Base-by-base conservation (phyloP, 2,797 vertebrate species). In the Cryptoblepharus egeriae region DNA sequence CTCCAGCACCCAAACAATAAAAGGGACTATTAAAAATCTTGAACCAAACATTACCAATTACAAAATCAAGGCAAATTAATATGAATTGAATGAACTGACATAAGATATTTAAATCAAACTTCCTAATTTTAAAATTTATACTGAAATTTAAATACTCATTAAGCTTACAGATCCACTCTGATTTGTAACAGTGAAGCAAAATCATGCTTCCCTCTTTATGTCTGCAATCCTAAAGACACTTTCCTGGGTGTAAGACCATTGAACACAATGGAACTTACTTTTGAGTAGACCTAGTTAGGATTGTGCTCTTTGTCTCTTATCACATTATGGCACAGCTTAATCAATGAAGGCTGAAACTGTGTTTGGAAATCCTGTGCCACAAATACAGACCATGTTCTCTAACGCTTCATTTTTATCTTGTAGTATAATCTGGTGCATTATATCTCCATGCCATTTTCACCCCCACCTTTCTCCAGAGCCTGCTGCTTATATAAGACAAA, bases 401-500 rank as follows among this genome's bases (percentile, higher is more conserved):
- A 37, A 1, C 67, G 13, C 12, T 85, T 82, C 75, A 0, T 0
- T 83, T 84, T 77, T 61, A 13, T 52, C 83, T 85, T 45, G 18
- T 5, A 84, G 75, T 77, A 10, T 26, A 80, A 13, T 1, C 9
- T 61, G 13, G 1, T 81, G 49, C 2, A 42, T 28, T 80, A 85
- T n/a, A 2, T 20, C 10, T 30, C 3, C 24, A 12, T 58, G 22
- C 1, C 69, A 28, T 63, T 74, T 63, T 1, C 6, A 52, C 72
- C 75, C 16, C 75, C 30, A 10, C 49, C 15, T 15, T 3, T 15
- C 49, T 52, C 15, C 18, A 52, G 13, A 52, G 49, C 49, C 49
- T 80, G 9, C 57, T 85, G 80, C 35, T 83, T 88, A 81, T 71
- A 45, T 79, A 79, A 71, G 86, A 87, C 10, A 85, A 81, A 61